Evolutionary conservation across 2,888 invertebrate species (phyloP), one percentile per base, ranked within the genome.

Genomic region (Chesias legatella): DNA sequence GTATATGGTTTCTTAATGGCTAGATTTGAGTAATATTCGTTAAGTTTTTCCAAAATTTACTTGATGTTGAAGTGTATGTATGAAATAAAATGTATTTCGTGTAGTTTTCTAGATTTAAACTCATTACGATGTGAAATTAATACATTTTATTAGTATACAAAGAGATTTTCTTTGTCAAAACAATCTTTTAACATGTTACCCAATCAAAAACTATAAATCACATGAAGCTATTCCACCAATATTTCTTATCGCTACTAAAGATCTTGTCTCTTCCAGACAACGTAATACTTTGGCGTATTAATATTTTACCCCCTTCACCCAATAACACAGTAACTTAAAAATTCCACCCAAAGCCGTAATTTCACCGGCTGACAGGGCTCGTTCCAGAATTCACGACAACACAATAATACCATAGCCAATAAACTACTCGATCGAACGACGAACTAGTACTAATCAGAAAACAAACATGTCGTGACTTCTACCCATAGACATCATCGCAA

Each of bases 381-480:
- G 32, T 35, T 39, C 28, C 10, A 11, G 26, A 44, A 43, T 49
- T 52, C 45, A 48, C 26, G 55, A 52, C 50, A 44, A 55, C 28
- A 46, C 53, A 55, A 55, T 55, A 50, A 55, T 53, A 48, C 45
- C 31, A 41, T 44, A 48, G 45, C 37, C 51, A 48, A 56, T 56
- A 56, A 56, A 56, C 53, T 54, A 56, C 54, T 57, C 46, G 49
- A 52, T 42, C 21, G 25, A 37, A 53, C 51, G 51, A 37, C 39
- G 10, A 53, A 52, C 53, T 58, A 58, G 48, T 48, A 48, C 40
- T 48, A 52, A 56, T 56, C 56, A 35, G 43, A 63, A 72, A 66
- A 66, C 69, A 70, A 74, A 75, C 68, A 74, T 83, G 43, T 40
- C 84, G 84, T 84, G 84, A 79, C 82, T 63, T n/a, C 22, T 6